Percentiles rank a stretch among this genome's conserved stretches.
Conservation (phyloP, 2,797 vertebrate species). For the Carcharodon carcharias region DNA sequence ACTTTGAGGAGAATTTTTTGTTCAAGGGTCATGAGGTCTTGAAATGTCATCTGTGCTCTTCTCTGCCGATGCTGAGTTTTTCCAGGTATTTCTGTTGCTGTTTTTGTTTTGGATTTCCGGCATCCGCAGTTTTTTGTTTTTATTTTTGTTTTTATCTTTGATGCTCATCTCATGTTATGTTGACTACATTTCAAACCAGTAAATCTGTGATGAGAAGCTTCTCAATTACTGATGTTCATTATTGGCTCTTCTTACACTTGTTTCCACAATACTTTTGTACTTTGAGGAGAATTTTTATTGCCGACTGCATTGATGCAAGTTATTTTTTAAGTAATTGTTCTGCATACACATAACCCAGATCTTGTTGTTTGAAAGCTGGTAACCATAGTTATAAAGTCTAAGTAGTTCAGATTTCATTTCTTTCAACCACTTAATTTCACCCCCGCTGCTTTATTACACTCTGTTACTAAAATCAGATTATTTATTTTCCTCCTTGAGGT, state of each 20-base stretch:
- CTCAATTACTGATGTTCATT: neutral
- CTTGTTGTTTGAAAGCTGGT: neutral
- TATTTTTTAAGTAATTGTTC: neutral
- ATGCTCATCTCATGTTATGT: neutral
- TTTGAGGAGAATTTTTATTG: neutral
- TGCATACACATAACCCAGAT: neutral
- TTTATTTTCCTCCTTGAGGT: neutral
- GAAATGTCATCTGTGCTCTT: too few species aligned
- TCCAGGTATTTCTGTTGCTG: too few species aligned
- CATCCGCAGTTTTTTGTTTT: too few species aligned
- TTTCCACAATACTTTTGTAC: neutral
- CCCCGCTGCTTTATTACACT: neutral
- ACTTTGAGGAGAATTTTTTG: neutral
- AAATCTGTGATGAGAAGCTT: too few species aligned
- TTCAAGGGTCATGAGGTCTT: too few species aligned
- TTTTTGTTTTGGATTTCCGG: too few species aligned
- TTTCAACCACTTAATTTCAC: neutral
- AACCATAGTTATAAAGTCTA: neutral
- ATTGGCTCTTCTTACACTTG: neutral
- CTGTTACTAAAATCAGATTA: neutral
- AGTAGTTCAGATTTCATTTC: neutral
- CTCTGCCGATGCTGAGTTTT: too few species aligned
- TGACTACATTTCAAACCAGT: neutral
- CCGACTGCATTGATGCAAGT: neutral
- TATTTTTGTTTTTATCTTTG: too few species aligned